These are phyloP conservation scores for Entelurus aequoreus DNA, from an alignment of 2,113 vertebrate species.

Conservation along the genomic window DNA sequence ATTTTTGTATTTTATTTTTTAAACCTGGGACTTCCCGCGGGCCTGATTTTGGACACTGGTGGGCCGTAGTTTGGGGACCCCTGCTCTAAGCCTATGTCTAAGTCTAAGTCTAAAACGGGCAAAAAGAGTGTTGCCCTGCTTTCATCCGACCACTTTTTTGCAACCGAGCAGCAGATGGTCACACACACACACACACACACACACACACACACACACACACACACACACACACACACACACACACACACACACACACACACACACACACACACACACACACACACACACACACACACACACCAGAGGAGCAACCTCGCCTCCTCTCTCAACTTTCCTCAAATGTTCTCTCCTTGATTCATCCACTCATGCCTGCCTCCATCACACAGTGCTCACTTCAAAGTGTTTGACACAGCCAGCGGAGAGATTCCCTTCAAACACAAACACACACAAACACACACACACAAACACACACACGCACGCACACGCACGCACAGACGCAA, in stretches of 20 bases:
- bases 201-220: constrained; percentile 5
- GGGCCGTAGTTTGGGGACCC: no score
- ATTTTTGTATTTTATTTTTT: no score
- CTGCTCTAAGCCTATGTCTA: no score
- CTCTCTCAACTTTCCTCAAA: constrained; percentile 46
- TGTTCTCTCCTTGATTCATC: constrained; percentile 37
- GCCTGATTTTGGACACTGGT: no score
- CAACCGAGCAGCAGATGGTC: constrained; percentile 60
- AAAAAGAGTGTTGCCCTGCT: constrained; percentile 52
- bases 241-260: constrained; percentile 24
- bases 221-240: constrained; percentile 24
- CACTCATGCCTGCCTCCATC: constrained; percentile 25
- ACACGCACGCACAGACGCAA: not conserved
- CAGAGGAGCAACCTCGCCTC: constrained; percentile 47
- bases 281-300: constrained; percentile 37
- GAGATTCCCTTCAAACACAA: constrained; percentile 2
- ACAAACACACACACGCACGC: no score
- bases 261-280: constrained; percentile 36
- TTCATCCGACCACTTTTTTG: constrained; percentile 51
- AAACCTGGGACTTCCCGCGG: no score
- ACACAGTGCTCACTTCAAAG: constrained; percentile 39
- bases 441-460: not conserved
- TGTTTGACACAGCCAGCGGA: constrained; percentile 4
- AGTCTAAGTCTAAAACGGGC: constrained; percentile 8
- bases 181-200: constrained; percentile 37